Conservation (phyloP, 37 sponge, comb jelly and placozoan species). For the Theonella swinhoei region DNA sequence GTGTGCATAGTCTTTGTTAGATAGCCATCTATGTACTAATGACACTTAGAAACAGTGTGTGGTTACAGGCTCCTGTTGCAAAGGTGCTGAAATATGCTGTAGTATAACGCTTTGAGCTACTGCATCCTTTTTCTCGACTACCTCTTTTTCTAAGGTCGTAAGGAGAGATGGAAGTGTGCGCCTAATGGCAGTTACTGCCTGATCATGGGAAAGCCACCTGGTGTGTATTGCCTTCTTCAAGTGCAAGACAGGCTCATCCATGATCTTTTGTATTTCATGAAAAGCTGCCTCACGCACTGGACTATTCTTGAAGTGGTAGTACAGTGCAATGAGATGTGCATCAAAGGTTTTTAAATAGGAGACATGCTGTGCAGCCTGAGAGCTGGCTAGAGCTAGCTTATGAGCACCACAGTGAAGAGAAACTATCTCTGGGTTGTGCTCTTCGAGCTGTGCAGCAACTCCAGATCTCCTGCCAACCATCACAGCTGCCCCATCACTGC, state of each 20-base stretch:
- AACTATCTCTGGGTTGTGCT: slow-evolving; percentile 18
- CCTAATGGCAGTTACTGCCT: neutral
- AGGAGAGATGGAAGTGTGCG: slow-evolving; percentile 27
- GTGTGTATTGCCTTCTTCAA: slow-evolving; percentile 35
- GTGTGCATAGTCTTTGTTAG: too few relatives aligned
- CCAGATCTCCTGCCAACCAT: slow-evolving; percentile 31
- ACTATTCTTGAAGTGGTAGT: slow-evolving; percentile 15
- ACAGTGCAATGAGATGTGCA: slow-evolving; percentile 1
- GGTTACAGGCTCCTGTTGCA: too few relatives aligned
- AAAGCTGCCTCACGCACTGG: slow-evolving; percentile 5
- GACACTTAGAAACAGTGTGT: too few relatives aligned
- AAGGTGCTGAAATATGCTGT: too few relatives aligned
- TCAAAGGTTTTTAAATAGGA: slow-evolving; percentile 30
- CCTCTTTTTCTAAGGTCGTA: slow-evolving; percentile 19
- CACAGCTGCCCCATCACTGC: slow-evolving; percentile 52
- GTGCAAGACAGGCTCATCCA: neutral
- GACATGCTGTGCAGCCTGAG: slow-evolving; percentile 39
- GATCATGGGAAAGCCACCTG: slow-evolving; percentile 36
- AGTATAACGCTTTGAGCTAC: slow-evolving; percentile 21
- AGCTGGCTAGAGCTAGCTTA: slow-evolving; percentile 37
- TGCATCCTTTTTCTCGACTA: slow-evolving; percentile 15
- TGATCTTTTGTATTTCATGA: slow-evolving; percentile 9
- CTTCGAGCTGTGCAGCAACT: slow-evolving; percentile 37
- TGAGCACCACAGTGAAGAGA: slow-evolving; percentile 43
- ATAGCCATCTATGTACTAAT: too few relatives aligned